Evolutionary conservation across 2,113 vertebrate genomes (phyloP), one percentile per base, ranked within the genome.

Genomic region (Oriolus oriolus): DNA sequence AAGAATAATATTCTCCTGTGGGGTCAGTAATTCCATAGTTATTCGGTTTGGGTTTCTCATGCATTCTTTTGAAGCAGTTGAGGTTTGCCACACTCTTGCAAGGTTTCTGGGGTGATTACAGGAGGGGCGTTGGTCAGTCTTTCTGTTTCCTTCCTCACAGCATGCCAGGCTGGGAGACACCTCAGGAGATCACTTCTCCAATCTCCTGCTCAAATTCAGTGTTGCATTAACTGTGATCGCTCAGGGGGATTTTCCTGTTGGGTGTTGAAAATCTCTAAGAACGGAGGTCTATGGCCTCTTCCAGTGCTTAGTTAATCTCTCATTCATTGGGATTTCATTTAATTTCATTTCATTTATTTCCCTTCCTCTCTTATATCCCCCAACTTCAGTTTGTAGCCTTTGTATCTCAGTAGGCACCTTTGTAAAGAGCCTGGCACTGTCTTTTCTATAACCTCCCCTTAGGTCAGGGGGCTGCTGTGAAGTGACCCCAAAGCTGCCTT

Each of bases 321-420:
- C 12, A 21, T 1, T 27, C n/a, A 31, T 2, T 28, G 18, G 7
- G 11, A 6, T 68, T 73, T 45, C 2, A 27, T 45, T 66, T 47
- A 9, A 27, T 45, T 66, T 47, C n/a, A 6, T 68, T 73, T 45
- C 2, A 27, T 45, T 66, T 47, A 9, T 57, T 42, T 37, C 15
- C 4, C 16, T 53, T 63, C 3, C 0, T 9, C 17, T 16, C 16
- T 30, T 44, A 10, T 5, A 45, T 49, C 5, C 6, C 28, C 6
- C 3, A 22, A 6, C 33, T 56, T 75, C 11, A 1, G 2, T 49
- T 70, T 79, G 23, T 56, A 49, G 30, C 37, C 10, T 1, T n/a
- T 73, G 6, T 54, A 15, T 71, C 69, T 82, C 54, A 74, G 3
- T 37, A 22, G 0, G 1, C 2, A 28, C 4, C 24, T 75, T 33